These are phyloP conservation scores for Hirundo rustica DNA, from an alignment of 2,797 vertebrate genomes.

Conservation along the genomic window DNA sequence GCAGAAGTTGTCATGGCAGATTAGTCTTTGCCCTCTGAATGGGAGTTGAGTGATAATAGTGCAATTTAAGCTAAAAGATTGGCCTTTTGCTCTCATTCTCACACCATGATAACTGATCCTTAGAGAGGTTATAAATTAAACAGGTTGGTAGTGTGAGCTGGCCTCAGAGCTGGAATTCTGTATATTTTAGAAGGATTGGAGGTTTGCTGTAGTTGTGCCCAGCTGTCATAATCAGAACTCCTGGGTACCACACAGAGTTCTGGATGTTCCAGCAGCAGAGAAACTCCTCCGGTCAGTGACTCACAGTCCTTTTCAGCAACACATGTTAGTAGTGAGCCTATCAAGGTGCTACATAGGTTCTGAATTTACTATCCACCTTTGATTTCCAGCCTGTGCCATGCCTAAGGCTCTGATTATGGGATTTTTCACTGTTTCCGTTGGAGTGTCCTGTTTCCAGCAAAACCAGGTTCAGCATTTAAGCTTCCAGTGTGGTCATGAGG, in stretches of 20 bases:
- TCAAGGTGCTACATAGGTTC: background rate
- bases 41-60: constrained; percentile 44
- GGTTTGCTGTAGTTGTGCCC: background rate
- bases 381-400: background rate
- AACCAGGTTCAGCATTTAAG: background rate
- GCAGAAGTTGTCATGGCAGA: constrained; percentile 48
- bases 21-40: constrained; percentile 58
- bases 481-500: background rate
- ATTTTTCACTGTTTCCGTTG: background rate
- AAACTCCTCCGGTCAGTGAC: background rate
- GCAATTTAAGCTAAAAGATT: constrained; percentile 66
- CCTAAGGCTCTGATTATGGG: background rate
- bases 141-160: background rate
- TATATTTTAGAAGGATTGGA: background rate
- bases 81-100: constrained; percentile 59
- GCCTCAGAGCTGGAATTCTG: background rate
- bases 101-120: constrained; percentile 43
- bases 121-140: constrained; percentile 70
- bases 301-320: background rate
- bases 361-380: background rate
- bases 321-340: background rate
- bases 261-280: background rate
- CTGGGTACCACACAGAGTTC: background rate
- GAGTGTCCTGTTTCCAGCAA: background rate
- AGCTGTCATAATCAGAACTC: background rate